These are phyloP conservation scores for Agrochola circellaris DNA, from an alignment of 2,888 invertebrate genomes.

Conservation along the genomic window DNA sequence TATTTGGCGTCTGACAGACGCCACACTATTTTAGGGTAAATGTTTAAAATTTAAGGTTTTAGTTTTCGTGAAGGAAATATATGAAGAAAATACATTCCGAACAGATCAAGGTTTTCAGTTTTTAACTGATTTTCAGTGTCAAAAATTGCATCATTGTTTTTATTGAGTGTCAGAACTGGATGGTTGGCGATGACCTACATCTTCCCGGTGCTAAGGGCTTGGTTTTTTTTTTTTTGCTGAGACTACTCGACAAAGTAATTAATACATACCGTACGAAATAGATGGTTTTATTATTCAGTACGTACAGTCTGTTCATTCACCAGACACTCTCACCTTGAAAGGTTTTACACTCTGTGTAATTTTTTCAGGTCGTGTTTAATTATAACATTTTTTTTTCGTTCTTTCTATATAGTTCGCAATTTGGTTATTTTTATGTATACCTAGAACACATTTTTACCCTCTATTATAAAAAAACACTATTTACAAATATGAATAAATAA, in stretches of 20 bases:
- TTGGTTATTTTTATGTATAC: too few relatives aligned
- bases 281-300: conserved; percentile 4
- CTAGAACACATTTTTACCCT: too few relatives aligned
- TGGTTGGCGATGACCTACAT: neutral
- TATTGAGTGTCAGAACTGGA: neutral
- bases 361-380: too few relatives aligned
- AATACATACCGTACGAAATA: neutral
- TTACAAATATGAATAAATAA: too few relatives aligned
- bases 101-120: neutral
- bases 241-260: neutral
- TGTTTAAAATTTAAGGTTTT: neutral
- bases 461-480: too few relatives aligned
- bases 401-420: too few relatives aligned
- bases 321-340: neutral
- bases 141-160: neutral
- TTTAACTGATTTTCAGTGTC: neutral
- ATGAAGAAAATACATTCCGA: neutral
- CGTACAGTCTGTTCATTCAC: neutral
- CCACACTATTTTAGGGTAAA: neutral
- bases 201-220: neutral
- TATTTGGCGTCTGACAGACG: neutral
- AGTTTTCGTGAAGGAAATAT: neutral
- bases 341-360: neutral
- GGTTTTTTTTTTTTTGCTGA: neutral
- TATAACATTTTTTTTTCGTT: too few relatives aligned